Evolutionary conservation across 2,113 vertebrate species (phyloP), one percentile per base, ranked within the genome.

Genomic region (Hydropotes inermis): DNA sequence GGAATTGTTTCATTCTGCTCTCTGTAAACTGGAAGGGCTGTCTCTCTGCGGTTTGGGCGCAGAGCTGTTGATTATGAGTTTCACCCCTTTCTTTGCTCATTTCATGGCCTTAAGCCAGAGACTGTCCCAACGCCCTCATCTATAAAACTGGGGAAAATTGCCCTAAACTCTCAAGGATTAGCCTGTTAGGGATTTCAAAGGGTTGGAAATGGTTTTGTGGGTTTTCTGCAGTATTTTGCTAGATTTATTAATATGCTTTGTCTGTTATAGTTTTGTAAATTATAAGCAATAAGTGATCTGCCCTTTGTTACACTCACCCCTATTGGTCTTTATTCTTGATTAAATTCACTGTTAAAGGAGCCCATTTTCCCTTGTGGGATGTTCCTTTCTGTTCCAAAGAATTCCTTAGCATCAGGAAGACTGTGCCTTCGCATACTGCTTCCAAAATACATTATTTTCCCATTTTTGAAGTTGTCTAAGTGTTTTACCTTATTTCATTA

Each of bases 341-440:
- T 94, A 55, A 78, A 39, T 94, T 83, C 82, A 11, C 57, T 89
- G 14, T 33, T 82, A 60, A 79, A 45, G 28, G 82, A 43, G 52
- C 14, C 23, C 2, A 4, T 47, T 61, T 85, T 39, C 57, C 60
- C 13, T 74, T 16, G 43, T 47, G 45, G 39, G 30, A 30, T 92
- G 94, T 90, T 93, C 30, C 21, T 95, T 83, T 86, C n/a, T 76
- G 27, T 47, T 64, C 25, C 86, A 82, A 91, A 95, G 83, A 64
- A 52, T 85, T 95, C 7, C 70, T 90, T 12, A 11, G 30, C 14
- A 7, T 21, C 27, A 1, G 7, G 28, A 90, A 87, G 23, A 39
- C 10, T 60, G 4, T 60, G 11, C 17, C 39, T 67, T 87, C 61
- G 52, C 13, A 23, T 0, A 7, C 0, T 1, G 0, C 47, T 33